Evolutionary conservation across 2,797 vertebrate genomes (phyloP), one percentile per base, ranked within the genome.

Genomic region (Epinephelus malabaricus): DNA sequence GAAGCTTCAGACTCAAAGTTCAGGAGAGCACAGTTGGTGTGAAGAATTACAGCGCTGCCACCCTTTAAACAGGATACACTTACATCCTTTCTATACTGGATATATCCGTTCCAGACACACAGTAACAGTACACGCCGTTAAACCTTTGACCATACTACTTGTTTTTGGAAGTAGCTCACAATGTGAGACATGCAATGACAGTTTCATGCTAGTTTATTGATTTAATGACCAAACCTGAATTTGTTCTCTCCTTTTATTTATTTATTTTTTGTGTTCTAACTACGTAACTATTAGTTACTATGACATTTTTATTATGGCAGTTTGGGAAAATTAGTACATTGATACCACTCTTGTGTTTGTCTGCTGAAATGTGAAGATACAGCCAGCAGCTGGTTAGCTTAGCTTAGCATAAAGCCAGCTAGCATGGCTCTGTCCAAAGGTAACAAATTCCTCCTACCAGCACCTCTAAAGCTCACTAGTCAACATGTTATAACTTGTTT

Each of bases 31-130:
- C 61, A 53, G 61, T 45, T 19, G 54, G 4, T 21, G 5, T 47
- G 43, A n/a, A 70, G 18, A 43, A 46, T 34, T n/a, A 25, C 17
- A 23, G 19, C 3, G 34, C 49, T 30, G 40, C 23, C 10, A n/a
- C 53, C 40, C 55, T 74, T 54, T 67, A 23, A 15, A 75, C 61
- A 78, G 74, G 70, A 81, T 62, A 51, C 49, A 45, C 64, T 69
- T 73, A 59, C 53, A 72, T 72, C 63, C 58, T 65, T 67, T 69
- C 69, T 47, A 38, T 63, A 58, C 43, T 62, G 67, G 61, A 71
- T 75, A 34, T 69, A 60, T 69, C 68, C 47, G 40, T 46, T 60
- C 49, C 46, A 76, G 45, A 50, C 30, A 3, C 59, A 38, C 59
- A 68, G 40, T 43, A 43, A 43, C 40, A 43, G 40, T 43, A 43